phyloP scores from a whole-genome alignment of 1,140 invertebrate genomes.

The Danaus plexippus region DNA sequence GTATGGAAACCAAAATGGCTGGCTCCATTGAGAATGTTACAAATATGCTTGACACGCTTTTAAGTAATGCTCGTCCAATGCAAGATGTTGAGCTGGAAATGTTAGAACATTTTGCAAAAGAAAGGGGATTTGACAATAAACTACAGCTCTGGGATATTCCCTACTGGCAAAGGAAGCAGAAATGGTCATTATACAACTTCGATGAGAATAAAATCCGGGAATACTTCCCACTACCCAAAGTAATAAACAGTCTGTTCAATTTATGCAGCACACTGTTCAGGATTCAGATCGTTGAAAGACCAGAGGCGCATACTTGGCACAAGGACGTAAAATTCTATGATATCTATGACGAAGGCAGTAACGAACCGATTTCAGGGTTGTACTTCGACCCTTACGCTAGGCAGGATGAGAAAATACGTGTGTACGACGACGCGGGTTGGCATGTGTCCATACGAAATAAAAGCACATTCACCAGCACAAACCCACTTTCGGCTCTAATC shows the following conservation, averaged over 20 bases:
- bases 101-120: slow-evolving; percentile 82
- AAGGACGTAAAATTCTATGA: slow-evolving; percentile 89
- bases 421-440: slow-evolving; percentile 76
- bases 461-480: slow-evolving; percentile 74
- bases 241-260: slow-evolving; percentile 82
- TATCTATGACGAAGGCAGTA: slow-evolving; percentile 80
- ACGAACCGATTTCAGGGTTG: slow-evolving; percentile 81
- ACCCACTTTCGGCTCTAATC: slow-evolving; percentile 84
- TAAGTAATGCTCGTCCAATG: slow-evolving; percentile 77
- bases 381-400: slow-evolving; percentile 88
- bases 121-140: slow-evolving; percentile 79
- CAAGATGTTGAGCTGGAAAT: slow-evolving; percentile 83
- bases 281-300: slow-evolving; percentile 83
- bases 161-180: slow-evolving; percentile 87
- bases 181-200: slow-evolving; percentile 75
- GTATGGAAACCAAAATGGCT: slow-evolving; percentile 96
- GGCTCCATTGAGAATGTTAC: slow-evolving; percentile 84
- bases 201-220: slow-evolving; percentile 81
- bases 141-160: slow-evolving; percentile 89
- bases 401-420: slow-evolving; percentile 74
- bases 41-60: slow-evolving; percentile 79
- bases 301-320: slow-evolving; percentile 83
- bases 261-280: slow-evolving; percentile 85
- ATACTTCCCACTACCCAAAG: slow-evolving; percentile 87
- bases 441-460: slow-evolving; percentile 79